phyloP scores from a whole-genome alignment of 2,797 vertebrate genomes.

The Orientallactaga sibirica region DNA sequence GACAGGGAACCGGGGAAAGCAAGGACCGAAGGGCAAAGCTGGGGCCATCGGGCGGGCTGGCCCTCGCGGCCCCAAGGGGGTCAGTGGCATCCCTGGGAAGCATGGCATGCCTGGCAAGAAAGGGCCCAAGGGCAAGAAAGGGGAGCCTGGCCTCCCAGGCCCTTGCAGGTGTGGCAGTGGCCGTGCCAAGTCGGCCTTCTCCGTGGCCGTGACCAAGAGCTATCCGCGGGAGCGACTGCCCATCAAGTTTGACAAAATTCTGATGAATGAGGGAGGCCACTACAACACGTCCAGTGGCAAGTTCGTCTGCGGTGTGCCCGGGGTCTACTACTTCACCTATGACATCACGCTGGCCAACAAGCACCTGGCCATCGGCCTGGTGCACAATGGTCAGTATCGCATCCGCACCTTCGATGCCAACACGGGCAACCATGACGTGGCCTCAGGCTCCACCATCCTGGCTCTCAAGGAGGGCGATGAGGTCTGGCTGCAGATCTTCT shows the following conservation, averaged over 20 bases:
- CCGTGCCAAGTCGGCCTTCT: constrained; percentile 94
- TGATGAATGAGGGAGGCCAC: constrained; percentile 96
- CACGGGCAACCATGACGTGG: constrained; percentile 97
- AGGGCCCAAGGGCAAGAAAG: constrained; percentile 86
- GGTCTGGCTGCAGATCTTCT: constrained; percentile 99
- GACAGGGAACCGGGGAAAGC: constrained; percentile 83
- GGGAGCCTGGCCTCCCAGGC: constrained; percentile 89
- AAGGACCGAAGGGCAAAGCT: constrained; percentile 92
- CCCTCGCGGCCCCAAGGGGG: constrained; percentile 93
- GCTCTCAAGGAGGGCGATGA: constrained; percentile 92
- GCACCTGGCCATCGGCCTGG: constrained; percentile 97
- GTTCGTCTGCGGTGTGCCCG: constrained; percentile 94
- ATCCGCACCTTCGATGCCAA: constrained; percentile 98
- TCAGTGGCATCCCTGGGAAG: constrained; percentile 90
- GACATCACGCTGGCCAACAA: constrained; percentile 98
- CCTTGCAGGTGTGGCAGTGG: constrained; percentile 92
- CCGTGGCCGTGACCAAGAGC: constrained; percentile 96
- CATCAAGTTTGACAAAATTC: constrained; percentile 96
- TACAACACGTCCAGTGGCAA: constrained; percentile 96
- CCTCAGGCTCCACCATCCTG: constrained; percentile 96
- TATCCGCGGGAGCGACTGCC: constrained; percentile 96
- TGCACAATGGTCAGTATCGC: constrained; percentile 97
- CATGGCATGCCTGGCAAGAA: constrained; percentile 90
- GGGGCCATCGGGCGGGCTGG: constrained; percentile 95
- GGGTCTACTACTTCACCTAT: constrained; percentile 97